phyloP scores from a whole-genome alignment of 2,888 invertebrate species.

The Brachyptera risi region DNA sequence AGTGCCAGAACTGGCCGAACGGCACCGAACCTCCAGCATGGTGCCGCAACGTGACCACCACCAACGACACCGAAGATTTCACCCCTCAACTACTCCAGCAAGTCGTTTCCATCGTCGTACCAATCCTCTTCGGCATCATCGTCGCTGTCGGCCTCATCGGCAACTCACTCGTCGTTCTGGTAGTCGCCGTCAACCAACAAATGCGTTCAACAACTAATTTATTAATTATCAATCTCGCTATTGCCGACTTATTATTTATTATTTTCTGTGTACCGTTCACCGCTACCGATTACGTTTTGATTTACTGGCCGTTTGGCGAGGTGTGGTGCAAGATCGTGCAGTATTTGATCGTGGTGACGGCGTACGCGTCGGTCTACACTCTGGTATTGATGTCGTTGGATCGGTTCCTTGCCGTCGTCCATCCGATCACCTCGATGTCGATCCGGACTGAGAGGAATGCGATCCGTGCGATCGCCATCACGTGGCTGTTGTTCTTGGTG shows the following conservation, averaged over 20 bases:
- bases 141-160: constrained; percentile 85
- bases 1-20: constrained; percentile 32
- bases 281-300: constrained; percentile 82
- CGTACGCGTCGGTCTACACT: constrained; percentile 90
- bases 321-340: constrained; percentile 88
- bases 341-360: constrained; percentile 87
- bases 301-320: constrained; percentile 87
- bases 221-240: constrained; percentile 83
- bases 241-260: constrained; percentile 87
- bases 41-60: constrained; percentile 21
- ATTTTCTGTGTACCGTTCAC: constrained; percentile 94
- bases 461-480: constrained; percentile 67
- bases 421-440: constrained; percentile 85
- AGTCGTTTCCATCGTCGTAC: constrained; percentile 68
- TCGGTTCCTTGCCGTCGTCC: constrained; percentile 88
- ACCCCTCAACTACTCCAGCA: constrained; percentile 47
- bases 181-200: constrained; percentile 81
- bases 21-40: constrained; percentile 29
- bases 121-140: constrained; percentile 80
- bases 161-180: constrained; percentile 82
- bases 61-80: constrained; percentile 34
- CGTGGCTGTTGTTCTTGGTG: constrained; percentile 77
- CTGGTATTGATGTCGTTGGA: constrained; percentile 91
- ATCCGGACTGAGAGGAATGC: constrained; percentile 80
- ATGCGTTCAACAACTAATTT: constrained; percentile 93